Evolutionary conservation across 1,140 invertebrate genomes (phyloP).

Genomic region (Charaxes varanes): DNA sequence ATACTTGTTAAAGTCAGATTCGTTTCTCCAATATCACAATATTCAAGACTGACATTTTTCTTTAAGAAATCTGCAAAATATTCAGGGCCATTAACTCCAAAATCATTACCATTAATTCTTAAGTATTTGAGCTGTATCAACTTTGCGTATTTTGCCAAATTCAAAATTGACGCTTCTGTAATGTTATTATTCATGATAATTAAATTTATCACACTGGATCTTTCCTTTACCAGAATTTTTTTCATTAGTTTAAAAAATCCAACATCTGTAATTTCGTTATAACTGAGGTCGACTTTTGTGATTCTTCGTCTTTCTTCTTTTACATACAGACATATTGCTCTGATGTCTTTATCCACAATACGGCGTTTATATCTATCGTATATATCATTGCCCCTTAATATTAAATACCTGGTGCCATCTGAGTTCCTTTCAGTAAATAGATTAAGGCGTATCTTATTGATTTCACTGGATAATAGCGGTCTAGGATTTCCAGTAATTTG

Average conservation of each 20-base stretch:
- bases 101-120: constrained; percentile 73
- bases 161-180: constrained; percentile 43
- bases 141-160: constrained; percentile 47
- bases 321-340: constrained; percentile 65
- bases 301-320: constrained; percentile 56
- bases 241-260: constrained; percentile 72
- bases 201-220: constrained; percentile 57
- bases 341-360: constrained; percentile 66
- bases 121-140: constrained; percentile 66
- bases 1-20: constrained; percentile 72
- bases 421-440: constrained; percentile 57
- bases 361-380: constrained; percentile 43
- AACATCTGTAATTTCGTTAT: constrained; percentile 72
- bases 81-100: constrained; percentile 66
- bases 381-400: constrained; percentile 48
- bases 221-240: constrained; percentile 43
- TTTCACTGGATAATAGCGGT: constrained; percentile 29
- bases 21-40: constrained; percentile 74
- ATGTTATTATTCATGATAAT: constrained; percentile 75
- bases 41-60: constrained; percentile 59
- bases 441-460: constrained; percentile 48
- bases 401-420: constrained; percentile 42
- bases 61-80: constrained; percentile 65
- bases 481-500: constrained; percentile 37
- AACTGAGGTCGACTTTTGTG: constrained; percentile 68